phyloP scores from a whole-genome alignment of 2,797 vertebrate species.

The Tenualosa thibaudeaui region DNA sequence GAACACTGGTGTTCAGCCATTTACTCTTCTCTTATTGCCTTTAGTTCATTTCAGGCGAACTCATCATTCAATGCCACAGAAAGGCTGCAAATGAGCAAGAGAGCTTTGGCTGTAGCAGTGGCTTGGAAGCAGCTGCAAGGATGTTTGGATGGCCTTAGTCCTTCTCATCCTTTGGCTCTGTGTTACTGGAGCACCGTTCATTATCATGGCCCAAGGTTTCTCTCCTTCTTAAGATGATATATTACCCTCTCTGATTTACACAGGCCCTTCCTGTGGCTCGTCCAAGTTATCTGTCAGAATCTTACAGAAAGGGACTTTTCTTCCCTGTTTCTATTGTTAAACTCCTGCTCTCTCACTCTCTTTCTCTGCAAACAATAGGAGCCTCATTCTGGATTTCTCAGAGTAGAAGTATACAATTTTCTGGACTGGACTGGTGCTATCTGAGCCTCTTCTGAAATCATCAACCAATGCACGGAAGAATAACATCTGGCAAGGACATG shows the following conservation, averaged over 20 bases:
- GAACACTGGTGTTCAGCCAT: no score
- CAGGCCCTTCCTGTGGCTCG: neutral
- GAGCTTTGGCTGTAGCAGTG: neutral
- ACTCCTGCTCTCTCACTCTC: no score
- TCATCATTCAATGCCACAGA: neutral
- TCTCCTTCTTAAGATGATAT: neutral
- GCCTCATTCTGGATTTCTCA: no score
- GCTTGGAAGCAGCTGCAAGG: neutral
- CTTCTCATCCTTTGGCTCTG: neutral
- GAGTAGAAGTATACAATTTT: no score
- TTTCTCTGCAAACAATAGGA: no score
- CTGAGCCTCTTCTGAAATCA: slow-evolving; percentile 76
- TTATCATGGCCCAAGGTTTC: neutral
- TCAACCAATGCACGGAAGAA: slow-evolving; percentile 64
- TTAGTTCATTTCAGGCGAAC: neutral
- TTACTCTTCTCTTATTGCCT: neutral
- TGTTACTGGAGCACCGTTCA: neutral
- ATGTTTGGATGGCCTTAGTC: neutral
- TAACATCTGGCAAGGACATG: slow-evolving; percentile 79
- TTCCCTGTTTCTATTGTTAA: no score
- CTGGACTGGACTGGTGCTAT: slow-evolving; percentile 59
- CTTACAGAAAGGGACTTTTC: neutral
- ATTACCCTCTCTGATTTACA: neutral
- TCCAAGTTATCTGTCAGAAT: neutral
- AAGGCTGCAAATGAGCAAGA: neutral